A percentile compares a stretch with the other conserved stretches of the same genome.
Conservation (phyloP, 2,888 invertebrate genomes). For the Drosophila recens region DNA sequence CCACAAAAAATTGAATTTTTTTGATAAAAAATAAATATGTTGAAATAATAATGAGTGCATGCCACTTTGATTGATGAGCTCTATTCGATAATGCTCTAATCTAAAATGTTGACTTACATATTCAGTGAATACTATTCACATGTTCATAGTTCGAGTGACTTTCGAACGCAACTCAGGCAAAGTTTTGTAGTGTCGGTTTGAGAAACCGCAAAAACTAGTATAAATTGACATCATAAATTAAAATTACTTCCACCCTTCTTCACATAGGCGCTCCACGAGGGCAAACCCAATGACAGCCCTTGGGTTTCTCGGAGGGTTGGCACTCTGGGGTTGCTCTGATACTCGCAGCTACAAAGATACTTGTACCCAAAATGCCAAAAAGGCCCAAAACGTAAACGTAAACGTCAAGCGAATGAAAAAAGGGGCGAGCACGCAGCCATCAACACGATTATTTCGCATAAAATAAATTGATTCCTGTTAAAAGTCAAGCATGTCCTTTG, state of each 20-base stretch:
- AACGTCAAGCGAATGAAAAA: slow-evolving; percentile 62
- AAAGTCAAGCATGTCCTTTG: slow-evolving; percentile 81
- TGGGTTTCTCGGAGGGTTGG: slow-evolving; percentile 56
- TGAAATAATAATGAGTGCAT: slow-evolving; percentile 21
- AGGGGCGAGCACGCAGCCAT: slow-evolving; percentile 83
- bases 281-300: slow-evolving; percentile 70
- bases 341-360: slow-evolving; percentile 23
- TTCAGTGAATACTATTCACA: background rate
- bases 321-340: slow-evolving; percentile 59
- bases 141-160: background rate
- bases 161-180: slow-evolving; percentile 31
- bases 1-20: slow-evolving; percentile 51
- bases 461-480: slow-evolving; percentile 84
- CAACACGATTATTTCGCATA: slow-evolving; percentile 84
- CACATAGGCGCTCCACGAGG: slow-evolving; percentile 76
- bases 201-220: slow-evolving; percentile 75
- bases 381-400: slow-evolving; percentile 36
- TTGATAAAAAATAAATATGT: slow-evolving; percentile 53
- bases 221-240: slow-evolving; percentile 85
- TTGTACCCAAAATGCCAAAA: slow-evolving; percentile 38
- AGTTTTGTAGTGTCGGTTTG: slow-evolving; percentile 32
- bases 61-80: slow-evolving; percentile 72
- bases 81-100: slow-evolving; percentile 15
- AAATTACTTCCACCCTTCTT: slow-evolving; percentile 85
- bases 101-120: background rate